Conservation (phyloP, 1,140 invertebrate genomes). For the Lerema accius region DNA sequence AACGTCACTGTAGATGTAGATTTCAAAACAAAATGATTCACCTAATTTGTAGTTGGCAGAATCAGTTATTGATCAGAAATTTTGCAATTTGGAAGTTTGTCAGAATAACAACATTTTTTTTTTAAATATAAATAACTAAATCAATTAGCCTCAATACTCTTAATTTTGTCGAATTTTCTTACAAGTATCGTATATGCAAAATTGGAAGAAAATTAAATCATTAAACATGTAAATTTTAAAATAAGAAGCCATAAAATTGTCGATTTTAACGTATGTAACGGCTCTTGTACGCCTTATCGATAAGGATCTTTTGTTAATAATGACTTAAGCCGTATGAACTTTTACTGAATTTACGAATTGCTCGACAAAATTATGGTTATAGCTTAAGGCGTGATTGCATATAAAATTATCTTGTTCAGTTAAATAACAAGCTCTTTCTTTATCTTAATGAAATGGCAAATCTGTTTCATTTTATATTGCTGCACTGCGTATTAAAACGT, state of each 20-base stretch:
- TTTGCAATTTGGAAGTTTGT: not conserved
- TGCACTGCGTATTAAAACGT: not conserved
- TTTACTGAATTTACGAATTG: slow-evolving; percentile 23
- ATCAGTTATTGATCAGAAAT: slow-evolving; percentile 12
- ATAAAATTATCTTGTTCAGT: slow-evolving; percentile 4
- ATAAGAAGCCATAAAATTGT: slow-evolving; percentile 25
- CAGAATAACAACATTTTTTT: too few relatives aligned
- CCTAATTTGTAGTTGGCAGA: not conserved
- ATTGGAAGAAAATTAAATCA: slow-evolving; percentile 18
- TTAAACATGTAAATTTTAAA: slow-evolving; percentile 15
- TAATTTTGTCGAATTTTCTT: not conserved
- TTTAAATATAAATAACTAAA: too few relatives aligned
- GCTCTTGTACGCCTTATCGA: slow-evolving; percentile 5
- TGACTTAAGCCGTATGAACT: slow-evolving; percentile 27
- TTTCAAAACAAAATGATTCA: slow-evolving; percentile 15
- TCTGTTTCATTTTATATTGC: not conserved
- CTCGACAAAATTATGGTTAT: slow-evolving; percentile 22
- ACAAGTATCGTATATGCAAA: not conserved
- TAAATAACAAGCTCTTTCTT: slow-evolving; percentile 1
- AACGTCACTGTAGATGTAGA: slow-evolving; percentile 28
- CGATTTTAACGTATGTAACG: slow-evolving; percentile 12
- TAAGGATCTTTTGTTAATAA: slow-evolving; percentile 20
- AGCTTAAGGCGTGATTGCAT: not conserved
- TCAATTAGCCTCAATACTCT: too few relatives aligned
- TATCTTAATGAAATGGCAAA: not conserved